Base-by-base conservation (phyloP, 2,888 invertebrate genomes). In the Protodeltote pygarga region DNA sequence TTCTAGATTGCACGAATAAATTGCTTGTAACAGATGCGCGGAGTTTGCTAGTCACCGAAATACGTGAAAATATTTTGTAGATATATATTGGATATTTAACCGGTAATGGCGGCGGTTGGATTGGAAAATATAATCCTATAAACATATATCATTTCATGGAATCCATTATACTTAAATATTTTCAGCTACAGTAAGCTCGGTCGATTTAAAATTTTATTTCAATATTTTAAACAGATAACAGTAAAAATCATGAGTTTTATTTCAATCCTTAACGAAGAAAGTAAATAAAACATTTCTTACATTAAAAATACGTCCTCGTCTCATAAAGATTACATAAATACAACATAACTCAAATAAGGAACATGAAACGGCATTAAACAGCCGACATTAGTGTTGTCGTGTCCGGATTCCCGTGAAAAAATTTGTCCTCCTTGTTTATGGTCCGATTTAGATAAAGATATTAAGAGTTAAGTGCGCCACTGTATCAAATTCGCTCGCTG, bases 371-470 rank as follows among this genome's bases (percentile, higher is more conserved):
- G 23, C 21, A 31, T 53, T 50, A 46, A 59, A 64, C 44, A 58
- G 29, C 20, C 38, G 32, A 69, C 38, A 57, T 65, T 59, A 58
- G 59, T 46, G 52, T 32, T 52, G 45, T 52, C 67, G 46, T 57
- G 61, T 60, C 59, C 55, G 60, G 62, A 65, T 53, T 54, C 52
- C 59, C 65, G 71, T 75, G 66, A 69, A 79, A 78, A 75, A 79
- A 79, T 69, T 70, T 71, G 79, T 81, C 77, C 63, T 77, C 75
- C 60, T 77, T 81, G 78, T 85, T 84, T 82, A 84, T 79, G 75
- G 74, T 61, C 60, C 80, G 81, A 87, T 89, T 89, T 87, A 85
- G 86, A 87, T 89, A 87, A 81, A 88, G 85, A 88, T 88, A 87
- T 87, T 79, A 77, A 71, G 79, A 81, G 81, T 86, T 85, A 82